phyloP scores from a whole-genome alignment of 2,888 invertebrate species.

The Lasioglossum leucozonium region DNA sequence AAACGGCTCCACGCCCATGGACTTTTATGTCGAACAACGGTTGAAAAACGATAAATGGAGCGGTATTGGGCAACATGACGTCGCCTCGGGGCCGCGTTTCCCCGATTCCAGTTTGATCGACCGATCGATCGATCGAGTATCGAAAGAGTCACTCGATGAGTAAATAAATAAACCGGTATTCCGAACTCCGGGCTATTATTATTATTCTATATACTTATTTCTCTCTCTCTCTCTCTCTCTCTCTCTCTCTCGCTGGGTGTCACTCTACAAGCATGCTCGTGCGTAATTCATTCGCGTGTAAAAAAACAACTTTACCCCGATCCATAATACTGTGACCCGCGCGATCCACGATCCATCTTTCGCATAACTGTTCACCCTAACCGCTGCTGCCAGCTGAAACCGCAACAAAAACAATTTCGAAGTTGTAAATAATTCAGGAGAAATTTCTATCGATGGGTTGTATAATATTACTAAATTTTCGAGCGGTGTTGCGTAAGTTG shows the following conservation, averaged over 20 bases:
- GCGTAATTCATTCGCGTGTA: neutral
- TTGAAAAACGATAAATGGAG: conserved; percentile 52
- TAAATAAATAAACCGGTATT: conserved; percentile 29
- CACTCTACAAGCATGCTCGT: neutral
- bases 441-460: neutral
- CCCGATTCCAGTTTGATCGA: conserved; percentile 58
- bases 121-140: conserved; percentile 41
- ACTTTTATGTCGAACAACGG: conserved; percentile 24
- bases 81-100: conserved; percentile 48
- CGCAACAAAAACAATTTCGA: neutral
- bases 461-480: neutral
- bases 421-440: neutral
- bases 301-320: neutral
- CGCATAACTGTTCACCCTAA: neutral
- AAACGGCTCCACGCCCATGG: conserved; percentile 29
- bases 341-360: neutral
- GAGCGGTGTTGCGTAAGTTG: neutral
- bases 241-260: neutral
- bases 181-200: neutral
- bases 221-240: too few relatives aligned
- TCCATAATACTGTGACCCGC: neutral
- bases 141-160: conserved; percentile 34
- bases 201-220: neutral
- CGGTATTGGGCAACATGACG: conserved; percentile 55
- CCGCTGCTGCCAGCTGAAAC: neutral